A percentile compares a stretch with the other conserved stretches of the same genome.
Evolutionary conservation across 2,113 vertebrate species (phyloP).

Genomic region (Bettongia penicillata): DNA sequence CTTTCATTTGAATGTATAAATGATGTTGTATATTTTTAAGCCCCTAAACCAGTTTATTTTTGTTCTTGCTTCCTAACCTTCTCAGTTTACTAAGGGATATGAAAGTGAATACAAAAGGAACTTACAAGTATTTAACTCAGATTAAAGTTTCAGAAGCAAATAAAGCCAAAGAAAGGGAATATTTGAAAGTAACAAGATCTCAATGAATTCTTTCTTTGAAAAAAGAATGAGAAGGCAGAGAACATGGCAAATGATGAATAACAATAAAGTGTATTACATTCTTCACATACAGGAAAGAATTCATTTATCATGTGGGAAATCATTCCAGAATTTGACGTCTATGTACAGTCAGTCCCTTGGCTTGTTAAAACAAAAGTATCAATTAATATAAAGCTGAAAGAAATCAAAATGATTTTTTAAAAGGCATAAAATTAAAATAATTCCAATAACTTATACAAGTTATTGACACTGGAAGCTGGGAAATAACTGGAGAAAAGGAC

Average conservation of each 20-base stretch:
- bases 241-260: not conserved
- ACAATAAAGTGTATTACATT: not conserved
- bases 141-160: not conserved
- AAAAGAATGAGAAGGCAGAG: not conserved
- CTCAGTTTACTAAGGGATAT: not conserved
- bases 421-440: not conserved
- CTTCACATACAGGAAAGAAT: not conserved
- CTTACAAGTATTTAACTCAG: not conserved
- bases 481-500: not conserved
- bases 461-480: not conserved
- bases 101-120: not conserved
- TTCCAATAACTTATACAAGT: not conserved
- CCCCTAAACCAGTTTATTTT: not conserved
- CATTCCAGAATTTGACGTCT: not conserved
- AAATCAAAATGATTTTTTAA: not conserved
- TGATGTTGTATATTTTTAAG: not conserved
- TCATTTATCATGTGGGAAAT: not conserved
- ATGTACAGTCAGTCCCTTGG: not conserved
- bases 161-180: not conserved
- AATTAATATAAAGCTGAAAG: not conserved
- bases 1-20: not conserved
- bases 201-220: not conserved
- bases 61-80: not conserved
- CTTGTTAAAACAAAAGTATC: not conserved
- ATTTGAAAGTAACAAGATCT: not conserved